These are phyloP conservation scores for Chiloscyllium punctatum DNA, from an alignment of 2,797 vertebrate species.

Conservation along the genomic window DNA sequence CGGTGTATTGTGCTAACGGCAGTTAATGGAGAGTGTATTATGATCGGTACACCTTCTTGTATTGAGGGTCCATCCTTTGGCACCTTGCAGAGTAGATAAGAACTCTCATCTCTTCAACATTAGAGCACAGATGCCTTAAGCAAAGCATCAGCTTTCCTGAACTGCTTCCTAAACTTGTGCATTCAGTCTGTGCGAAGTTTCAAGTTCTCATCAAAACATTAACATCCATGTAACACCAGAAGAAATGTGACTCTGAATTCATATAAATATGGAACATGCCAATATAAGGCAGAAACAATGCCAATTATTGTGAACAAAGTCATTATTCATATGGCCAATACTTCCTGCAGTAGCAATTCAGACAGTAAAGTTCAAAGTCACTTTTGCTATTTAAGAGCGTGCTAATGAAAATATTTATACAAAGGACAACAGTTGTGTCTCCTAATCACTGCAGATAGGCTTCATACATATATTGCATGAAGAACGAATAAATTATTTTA, in stretches of 20 bases:
- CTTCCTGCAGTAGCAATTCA: background rate
- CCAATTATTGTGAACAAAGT: background rate
- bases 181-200: background rate
- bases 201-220: background rate
- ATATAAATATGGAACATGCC: background rate
- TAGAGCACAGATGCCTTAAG: background rate
- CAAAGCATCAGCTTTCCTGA: background rate
- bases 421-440: background rate
- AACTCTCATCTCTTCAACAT: background rate
- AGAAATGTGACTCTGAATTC: background rate
- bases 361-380: background rate
- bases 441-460: background rate
- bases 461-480: background rate
- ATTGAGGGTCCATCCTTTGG: too few relatives aligned
- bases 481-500: constrained; percentile 1
- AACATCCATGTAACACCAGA: background rate
- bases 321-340: background rate
- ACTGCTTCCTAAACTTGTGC: background rate
- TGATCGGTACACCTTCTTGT: too few relatives aligned
- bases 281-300: background rate
- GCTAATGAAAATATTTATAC: background rate
- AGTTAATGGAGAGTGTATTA: too few relatives aligned
- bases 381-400: background rate
- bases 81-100: too few relatives aligned
- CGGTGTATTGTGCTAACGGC: too few relatives aligned